These are phyloP conservation scores for Axinella damicornis DNA, from an alignment of 37 sponge, comb jelly and placozoan species.

Conservation along the genomic window DNA sequence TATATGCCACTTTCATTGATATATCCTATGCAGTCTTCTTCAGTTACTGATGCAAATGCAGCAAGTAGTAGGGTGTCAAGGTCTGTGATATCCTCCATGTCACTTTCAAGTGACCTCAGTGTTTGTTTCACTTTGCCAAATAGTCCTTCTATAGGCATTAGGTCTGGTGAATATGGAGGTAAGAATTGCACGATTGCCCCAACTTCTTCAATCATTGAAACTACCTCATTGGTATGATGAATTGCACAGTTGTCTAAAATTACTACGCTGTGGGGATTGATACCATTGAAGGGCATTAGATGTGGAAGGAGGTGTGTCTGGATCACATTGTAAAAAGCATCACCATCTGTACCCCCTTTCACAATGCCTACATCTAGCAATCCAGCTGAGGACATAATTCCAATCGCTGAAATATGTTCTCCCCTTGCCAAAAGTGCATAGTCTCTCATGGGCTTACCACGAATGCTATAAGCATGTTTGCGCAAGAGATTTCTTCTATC, in stretches of 20 bases:
- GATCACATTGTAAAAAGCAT: slow-evolving; percentile 33
- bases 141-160: slow-evolving; percentile 35
- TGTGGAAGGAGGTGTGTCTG: slow-evolving; percentile 33
- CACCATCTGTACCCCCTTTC: slow-evolving; percentile 20
- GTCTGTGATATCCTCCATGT: background rate
- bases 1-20: too few relatives aligned
- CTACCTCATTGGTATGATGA: slow-evolving; percentile 28
- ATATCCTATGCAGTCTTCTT: slow-evolving; percentile 34
- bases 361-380: slow-evolving; percentile 34
- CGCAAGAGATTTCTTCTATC: slow-evolving; percentile 17
- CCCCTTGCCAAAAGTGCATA: slow-evolving; percentile 34
- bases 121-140: slow-evolving; percentile 38
- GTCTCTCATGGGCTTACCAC: too few relatives aligned
- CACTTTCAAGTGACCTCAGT: too few relatives aligned
- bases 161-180: slow-evolving; percentile 51
- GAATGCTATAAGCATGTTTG: slow-evolving; percentile 15
- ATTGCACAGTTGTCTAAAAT: slow-evolving; percentile 49
- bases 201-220: slow-evolving; percentile 33
- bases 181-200: slow-evolving; percentile 42
- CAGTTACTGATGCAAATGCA: slow-evolving; percentile 29
- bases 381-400: slow-evolving; percentile 23
- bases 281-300: slow-evolving; percentile 27
- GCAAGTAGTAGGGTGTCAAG: slow-evolving; percentile 11
- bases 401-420: slow-evolving; percentile 41
- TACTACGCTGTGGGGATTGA: slow-evolving; percentile 47